Evolutionary conservation across 1,140 invertebrate genomes (phyloP).

Genomic region (Nautilus pompilius): DNA sequence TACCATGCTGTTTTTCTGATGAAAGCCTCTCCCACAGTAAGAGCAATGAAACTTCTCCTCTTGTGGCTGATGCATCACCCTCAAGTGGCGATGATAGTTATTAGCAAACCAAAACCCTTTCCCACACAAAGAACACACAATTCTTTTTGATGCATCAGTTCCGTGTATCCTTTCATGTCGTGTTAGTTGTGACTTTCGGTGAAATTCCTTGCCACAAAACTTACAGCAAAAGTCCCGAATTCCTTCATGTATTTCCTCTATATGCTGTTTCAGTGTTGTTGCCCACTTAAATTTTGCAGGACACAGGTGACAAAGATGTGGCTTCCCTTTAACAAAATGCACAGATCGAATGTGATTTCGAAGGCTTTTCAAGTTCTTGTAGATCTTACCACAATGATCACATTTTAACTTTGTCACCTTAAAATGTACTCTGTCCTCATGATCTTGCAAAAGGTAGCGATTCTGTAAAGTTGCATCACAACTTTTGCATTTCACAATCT

Average conservation of each 20-base stretch:
- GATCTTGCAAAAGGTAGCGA: conserved; percentile 6
- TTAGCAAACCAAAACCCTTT: conserved; percentile 29
- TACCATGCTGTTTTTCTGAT: conserved; percentile 27
- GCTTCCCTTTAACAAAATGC: conserved; percentile 20
- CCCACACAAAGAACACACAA: conserved; percentile 24
- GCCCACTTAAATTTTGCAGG: conserved; percentile 29
- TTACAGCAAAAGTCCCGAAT: conserved; percentile 23
- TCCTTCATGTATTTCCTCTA: conserved; percentile 34
- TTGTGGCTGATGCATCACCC: conserved; percentile 22
- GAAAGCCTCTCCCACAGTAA: conserved; percentile 41
- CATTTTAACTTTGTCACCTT: conserved; percentile 6
- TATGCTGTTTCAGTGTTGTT: conserved; percentile 30
- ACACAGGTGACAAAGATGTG: conserved; percentile 27
- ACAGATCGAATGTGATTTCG: conserved; percentile 27
- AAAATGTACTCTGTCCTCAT: conserved; percentile 15
- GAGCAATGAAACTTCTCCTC: conserved; percentile 36
- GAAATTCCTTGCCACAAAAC: conserved; percentile 32
- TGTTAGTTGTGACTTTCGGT: conserved; percentile 27
- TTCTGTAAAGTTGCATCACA: conserved; percentile 12
- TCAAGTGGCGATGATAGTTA: conserved; percentile 31
- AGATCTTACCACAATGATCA: conserved; percentile 20
- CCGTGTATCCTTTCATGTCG: conserved; percentile 32
- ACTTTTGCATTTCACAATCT: conserved; percentile 15
- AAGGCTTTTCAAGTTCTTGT: conserved; percentile 23
- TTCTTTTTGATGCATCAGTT: conserved; percentile 17